Evolutionary conservation across 2,797 vertebrate species (phyloP).

Genomic region (Anguilla megastoma): DNA sequence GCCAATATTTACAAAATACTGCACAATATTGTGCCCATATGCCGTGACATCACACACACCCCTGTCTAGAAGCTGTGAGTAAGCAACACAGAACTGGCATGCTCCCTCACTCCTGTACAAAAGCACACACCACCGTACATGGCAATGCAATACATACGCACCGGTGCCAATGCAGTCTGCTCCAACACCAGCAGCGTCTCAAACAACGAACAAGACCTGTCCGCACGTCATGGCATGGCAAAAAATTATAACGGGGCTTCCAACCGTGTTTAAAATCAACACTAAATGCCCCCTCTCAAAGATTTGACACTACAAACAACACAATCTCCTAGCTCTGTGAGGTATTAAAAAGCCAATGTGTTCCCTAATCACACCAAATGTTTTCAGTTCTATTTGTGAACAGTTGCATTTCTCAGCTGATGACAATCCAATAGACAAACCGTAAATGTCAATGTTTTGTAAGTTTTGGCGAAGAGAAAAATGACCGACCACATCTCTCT

Average conservation of each 20-base stretch:
- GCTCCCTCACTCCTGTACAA: neutral
- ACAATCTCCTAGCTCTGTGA: neutral
- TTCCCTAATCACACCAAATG: neutral
- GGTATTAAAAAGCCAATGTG: neutral
- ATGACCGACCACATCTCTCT: neutral
- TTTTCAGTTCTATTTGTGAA: neutral
- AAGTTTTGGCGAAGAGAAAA: neutral
- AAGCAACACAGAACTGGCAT: neutral
- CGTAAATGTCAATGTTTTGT: slow-evolving; percentile 1
- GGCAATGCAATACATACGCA: too few species aligned
- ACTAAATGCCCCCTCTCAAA: neutral
- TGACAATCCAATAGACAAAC: neutral
- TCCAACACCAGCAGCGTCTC: neutral
- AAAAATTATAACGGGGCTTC: neutral
- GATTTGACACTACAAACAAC: neutral
- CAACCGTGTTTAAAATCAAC: neutral
- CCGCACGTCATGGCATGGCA: neutral
- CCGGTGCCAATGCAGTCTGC: neutral
- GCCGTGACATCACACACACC: neutral
- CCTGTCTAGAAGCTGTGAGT: neutral
- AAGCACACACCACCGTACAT: neutral
- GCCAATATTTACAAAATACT: neutral
- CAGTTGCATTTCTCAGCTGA: neutral
- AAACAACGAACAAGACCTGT: neutral
- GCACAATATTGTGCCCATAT: neutral